phyloP scores from a whole-genome alignment of 2,888 invertebrate genomes.

The Entomobrya proxima region DNA sequence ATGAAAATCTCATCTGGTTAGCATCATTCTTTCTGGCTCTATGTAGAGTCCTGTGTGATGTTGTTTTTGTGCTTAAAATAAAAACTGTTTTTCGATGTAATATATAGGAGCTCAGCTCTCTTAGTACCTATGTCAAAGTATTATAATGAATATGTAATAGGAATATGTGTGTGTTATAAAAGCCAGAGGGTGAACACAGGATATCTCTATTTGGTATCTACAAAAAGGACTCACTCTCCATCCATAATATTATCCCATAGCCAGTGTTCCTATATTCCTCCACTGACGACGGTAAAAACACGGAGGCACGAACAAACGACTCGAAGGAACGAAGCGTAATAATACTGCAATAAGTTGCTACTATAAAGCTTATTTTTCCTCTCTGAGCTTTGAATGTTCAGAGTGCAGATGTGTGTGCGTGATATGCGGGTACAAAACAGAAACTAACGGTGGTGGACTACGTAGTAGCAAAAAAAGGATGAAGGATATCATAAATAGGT shows the following conservation, averaged over 20 bases:
- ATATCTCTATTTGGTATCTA: conserved; percentile 15
- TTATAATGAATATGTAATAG: not conserved
- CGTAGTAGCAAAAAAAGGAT: not conserved
- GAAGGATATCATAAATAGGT: not conserved
- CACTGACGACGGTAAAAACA: not conserved
- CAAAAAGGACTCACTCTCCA: not conserved
- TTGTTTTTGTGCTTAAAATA: conserved; percentile 13
- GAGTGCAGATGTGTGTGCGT: conserved; percentile 17
- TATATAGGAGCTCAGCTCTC: too few species aligned
- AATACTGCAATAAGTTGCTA: conserved; percentile 17
- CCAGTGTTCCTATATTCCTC: not conserved
- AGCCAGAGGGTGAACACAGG: too few species aligned
- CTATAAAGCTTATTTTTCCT: too few species aligned
- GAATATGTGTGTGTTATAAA: not conserved
- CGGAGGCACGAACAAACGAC: not conserved
- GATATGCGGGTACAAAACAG: conserved; percentile 33
- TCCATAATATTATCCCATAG: not conserved
- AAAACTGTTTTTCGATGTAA: too few species aligned
- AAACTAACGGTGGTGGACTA: conserved; percentile 23
- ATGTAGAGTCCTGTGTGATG: too few species aligned
- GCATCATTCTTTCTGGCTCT: conserved; percentile 42
- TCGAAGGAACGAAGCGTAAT: conserved; percentile 9
- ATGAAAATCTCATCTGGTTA: conserved; percentile 63
- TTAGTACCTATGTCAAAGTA: conserved; percentile 23
- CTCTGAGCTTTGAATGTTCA: not conserved